These are phyloP conservation scores for Parnassius glacialis DNA, from an alignment of 2,888 invertebrate genomes.

Conservation along the genomic window DNA sequence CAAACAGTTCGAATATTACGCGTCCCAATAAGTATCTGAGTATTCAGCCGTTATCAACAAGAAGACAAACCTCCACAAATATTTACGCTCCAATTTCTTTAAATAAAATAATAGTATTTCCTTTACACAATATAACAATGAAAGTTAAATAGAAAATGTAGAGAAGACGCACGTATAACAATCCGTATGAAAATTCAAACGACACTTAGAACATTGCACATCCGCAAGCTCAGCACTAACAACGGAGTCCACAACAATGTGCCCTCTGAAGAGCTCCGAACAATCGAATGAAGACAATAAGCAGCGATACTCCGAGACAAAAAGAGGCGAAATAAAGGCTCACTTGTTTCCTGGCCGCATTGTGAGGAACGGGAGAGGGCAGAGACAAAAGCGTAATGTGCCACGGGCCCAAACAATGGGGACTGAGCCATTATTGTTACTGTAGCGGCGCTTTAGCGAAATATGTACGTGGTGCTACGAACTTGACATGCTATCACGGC, in stretches of 20 bases:
- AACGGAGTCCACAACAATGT: conserved; percentile 79
- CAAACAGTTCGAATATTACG: background rate
- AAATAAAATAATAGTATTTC: conserved; percentile 1
- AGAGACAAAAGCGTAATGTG: conserved; percentile 82
- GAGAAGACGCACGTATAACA: conserved; percentile 41
- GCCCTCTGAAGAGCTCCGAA: conserved; percentile 80
- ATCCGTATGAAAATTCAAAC: conserved; percentile 70
- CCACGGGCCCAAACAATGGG: conserved; percentile 80
- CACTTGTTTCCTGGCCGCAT: conserved; percentile 82
- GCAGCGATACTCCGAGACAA: conserved; percentile 82
- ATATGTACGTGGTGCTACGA: conserved; percentile 73
- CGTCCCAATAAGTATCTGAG: no score
- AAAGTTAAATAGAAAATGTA: conserved; percentile 22
- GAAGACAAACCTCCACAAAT: no score
- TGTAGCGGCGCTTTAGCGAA: conserved; percentile 75
- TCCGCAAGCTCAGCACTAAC: conserved; percentile 78
- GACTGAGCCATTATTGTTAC: conserved; percentile 79
- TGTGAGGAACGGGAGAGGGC: conserved; percentile 81
- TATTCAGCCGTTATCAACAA: no score
- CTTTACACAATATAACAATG: conserved; percentile 1
- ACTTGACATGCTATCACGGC: conserved; percentile 73
- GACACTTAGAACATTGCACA: conserved; percentile 74
- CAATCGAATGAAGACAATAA: conserved; percentile 83
- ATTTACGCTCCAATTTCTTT: no score
- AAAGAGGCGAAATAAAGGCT: conserved; percentile 82